Base-by-base conservation (phyloP, 2,888 invertebrate species). In the Cenopis cana region DNA sequence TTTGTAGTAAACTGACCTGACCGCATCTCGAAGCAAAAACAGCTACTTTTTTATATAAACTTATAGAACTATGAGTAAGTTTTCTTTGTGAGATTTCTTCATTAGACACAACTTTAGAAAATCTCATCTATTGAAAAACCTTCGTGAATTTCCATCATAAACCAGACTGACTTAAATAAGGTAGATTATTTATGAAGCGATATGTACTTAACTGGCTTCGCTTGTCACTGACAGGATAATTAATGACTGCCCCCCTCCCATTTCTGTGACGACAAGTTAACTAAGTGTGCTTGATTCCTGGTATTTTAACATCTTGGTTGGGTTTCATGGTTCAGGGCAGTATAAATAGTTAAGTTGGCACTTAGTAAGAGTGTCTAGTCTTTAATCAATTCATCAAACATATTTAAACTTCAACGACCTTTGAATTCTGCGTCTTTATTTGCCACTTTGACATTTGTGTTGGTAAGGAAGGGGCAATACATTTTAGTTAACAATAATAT, bases 221-320 rank as follows among this genome's bases (percentile, higher is more conserved):
- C 87, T 88, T 93, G 90, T 87, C 88, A 86, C 83, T 87, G 85
- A 83, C 88, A 89, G 87, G 82, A 78, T 90, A 92, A 93, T 93
- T 93, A 92, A 93, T 92, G 90, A 91, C 85, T 18, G 17, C 11
- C 82, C 84, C 85, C 81, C 81, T 75, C 77, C 83, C 76, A 80
- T 61, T 79, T 78, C 80, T 78, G 81, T 80, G 84, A 84, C 86
- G 89, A 84, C 86, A 84, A 88, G 86, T 85, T 86, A 89, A 89
- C 90, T 87, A 87, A 87, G 85, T 89, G 84, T 85, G 82, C 82
- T 83, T 78, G 81, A 81, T 85, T 81, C 76, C 75, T 80, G 79
- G 78, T 85, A 82, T 87, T 87, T 85, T 87, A 86, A 86, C 85
- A 82, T 89, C 38, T 69, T 49, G 36, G 33, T 62, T 33, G 29